phyloP scores from a whole-genome alignment of 2,888 invertebrate genomes.

The Dryomyza anilis region DNA sequence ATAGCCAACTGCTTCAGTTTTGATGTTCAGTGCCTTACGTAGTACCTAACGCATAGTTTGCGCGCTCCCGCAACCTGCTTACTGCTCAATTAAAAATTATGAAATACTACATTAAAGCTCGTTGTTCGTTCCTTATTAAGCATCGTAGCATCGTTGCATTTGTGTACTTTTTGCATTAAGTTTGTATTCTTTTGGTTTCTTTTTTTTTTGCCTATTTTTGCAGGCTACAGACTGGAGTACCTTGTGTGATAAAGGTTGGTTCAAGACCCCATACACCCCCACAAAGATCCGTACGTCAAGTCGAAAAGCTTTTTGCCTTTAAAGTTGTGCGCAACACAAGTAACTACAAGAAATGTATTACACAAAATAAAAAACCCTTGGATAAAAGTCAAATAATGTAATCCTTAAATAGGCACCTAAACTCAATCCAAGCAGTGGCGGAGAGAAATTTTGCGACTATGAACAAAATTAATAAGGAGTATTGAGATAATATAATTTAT shows the following conservation, averaged over 20 bases:
- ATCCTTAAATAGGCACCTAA: slow-evolving; percentile 40
- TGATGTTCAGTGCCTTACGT: slow-evolving; percentile 13
- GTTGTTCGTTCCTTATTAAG: background rate
- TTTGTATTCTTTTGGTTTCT: slow-evolving; percentile 35
- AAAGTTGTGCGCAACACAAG: too few species aligned
- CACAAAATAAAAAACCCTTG: too few species aligned
- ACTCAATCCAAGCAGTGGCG: too few species aligned
- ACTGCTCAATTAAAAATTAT: too few species aligned
- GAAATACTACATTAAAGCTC: slow-evolving; percentile 9
- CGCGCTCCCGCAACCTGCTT: slow-evolving; percentile 24
- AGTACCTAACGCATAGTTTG: slow-evolving; percentile 21
- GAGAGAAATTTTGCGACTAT: too few species aligned
- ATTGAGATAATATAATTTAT: too few species aligned
- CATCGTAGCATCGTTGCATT: background rate
- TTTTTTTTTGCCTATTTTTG: slow-evolving; percentile 45
- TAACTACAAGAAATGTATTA: too few species aligned
- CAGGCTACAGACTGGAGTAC: slow-evolving; percentile 59
- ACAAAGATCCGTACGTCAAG: background rate
- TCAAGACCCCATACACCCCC: slow-evolving; percentile 15
- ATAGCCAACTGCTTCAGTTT: slow-evolving; percentile 26
- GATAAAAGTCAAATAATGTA: too few species aligned
- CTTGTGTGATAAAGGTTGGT: slow-evolving; percentile 59
- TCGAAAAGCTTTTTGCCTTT: background rate
- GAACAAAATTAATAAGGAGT: too few species aligned
- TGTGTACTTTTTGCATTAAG: slow-evolving; percentile 5